phyloP scores from a whole-genome alignment of 92 coral and sea anemone species.

The Palythoa heliodiscus region DNA sequence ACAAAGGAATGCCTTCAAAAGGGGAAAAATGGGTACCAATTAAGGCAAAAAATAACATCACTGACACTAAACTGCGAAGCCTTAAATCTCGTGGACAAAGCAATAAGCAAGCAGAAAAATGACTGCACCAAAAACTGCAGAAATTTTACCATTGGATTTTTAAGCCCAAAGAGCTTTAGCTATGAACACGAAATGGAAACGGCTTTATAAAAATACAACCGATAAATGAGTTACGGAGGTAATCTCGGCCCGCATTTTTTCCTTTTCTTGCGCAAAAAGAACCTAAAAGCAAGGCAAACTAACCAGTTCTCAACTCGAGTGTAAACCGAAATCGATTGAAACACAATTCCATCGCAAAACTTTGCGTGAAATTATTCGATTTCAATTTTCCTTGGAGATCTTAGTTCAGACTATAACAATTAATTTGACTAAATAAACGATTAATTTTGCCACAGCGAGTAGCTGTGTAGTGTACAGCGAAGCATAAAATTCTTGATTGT shows the following conservation, averaged over 20 bases:
- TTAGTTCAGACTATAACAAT: too few relatives aligned
- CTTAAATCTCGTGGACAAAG: background rate
- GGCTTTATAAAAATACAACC: background rate
- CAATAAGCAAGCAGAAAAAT: background rate
- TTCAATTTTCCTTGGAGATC: too few relatives aligned
- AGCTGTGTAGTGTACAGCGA: too few relatives aligned
- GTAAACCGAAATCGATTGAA: too few relatives aligned
- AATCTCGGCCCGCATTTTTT: too few relatives aligned
- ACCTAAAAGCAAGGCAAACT: background rate
- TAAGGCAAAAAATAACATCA: constrained; percentile 1
- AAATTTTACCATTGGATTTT: background rate
- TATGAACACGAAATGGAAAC: constrained; percentile 10
- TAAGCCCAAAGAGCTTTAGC: background rate
- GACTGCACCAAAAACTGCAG: background rate
- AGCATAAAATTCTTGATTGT: too few relatives aligned
- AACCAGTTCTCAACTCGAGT: too few relatives aligned
- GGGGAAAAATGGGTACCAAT: background rate
- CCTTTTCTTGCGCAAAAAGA: background rate
- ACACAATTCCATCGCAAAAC: too few relatives aligned
- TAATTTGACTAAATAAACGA: too few relatives aligned
- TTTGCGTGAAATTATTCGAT: too few relatives aligned
- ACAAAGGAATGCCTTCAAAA: background rate
- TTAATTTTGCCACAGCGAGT: too few relatives aligned
- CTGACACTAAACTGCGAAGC: background rate
- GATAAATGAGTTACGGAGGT: too few relatives aligned